Evolutionary conservation across 2,888 invertebrate genomes (phyloP).

Genomic region (Noctua fimbriata): DNA sequence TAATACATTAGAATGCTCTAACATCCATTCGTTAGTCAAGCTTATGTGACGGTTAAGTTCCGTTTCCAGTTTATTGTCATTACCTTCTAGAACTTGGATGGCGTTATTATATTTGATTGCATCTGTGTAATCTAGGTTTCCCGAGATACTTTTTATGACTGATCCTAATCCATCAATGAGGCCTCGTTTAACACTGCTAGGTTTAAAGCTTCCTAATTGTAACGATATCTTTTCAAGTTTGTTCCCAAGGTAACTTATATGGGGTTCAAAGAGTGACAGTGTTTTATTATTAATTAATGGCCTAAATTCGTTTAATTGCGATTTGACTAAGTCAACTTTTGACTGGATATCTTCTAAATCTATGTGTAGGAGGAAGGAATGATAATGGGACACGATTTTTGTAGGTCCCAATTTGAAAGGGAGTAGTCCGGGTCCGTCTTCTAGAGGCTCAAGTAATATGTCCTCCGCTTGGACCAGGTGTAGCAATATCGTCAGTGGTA

Average conservation of each 20-base stretch:
- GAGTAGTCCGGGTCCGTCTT: too few species aligned
- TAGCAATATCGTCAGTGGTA: too few species aligned
- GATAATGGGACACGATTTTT: too few species aligned
- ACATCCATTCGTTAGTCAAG: conserved; percentile 3
- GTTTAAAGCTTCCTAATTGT: conserved; percentile 11
- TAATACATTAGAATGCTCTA: conserved; percentile 7
- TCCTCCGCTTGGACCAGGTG: too few species aligned
- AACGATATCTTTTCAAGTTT: conserved; percentile 9
- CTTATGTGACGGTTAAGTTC: too few species aligned
- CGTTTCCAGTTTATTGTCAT: too few species aligned
- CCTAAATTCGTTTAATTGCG: not conserved
- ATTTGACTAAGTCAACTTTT: too few species aligned
- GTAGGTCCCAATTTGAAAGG: too few species aligned
- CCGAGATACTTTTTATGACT: not conserved
- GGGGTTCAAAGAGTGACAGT: conserved; percentile 10
- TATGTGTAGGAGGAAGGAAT: too few species aligned
- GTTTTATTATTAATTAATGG: conserved; percentile 21
- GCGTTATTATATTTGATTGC: conserved; percentile 10
- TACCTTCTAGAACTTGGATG: not conserved
- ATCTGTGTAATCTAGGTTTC: conserved; percentile 8
- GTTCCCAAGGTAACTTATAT: conserved; percentile 1
- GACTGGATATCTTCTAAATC: too few species aligned
- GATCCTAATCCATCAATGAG: conserved; percentile 8
- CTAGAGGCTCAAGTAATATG: too few species aligned
- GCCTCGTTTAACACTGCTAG: not conserved